phyloP scores from a whole-genome alignment of 2,113 vertebrate genomes.

The Sapayoa aenigma region DNA sequence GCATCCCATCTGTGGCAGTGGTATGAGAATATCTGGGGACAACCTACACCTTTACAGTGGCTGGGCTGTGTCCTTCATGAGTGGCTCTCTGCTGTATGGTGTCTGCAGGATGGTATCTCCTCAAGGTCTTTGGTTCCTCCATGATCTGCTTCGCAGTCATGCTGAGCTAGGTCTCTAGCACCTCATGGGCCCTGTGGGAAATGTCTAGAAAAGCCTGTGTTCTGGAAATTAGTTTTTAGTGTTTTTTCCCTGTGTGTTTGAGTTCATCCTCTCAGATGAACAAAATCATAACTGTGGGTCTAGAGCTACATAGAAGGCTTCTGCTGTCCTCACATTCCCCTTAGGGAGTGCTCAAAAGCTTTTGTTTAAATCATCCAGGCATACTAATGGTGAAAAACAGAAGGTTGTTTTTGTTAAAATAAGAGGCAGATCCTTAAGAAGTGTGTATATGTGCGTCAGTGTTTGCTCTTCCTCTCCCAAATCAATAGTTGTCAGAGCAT shows the following conservation, averaged over 20 bases:
- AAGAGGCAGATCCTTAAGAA: not conserved
- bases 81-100: not conserved
- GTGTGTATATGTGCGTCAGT: not conserved
- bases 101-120: not conserved
- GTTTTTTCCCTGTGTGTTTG: not conserved
- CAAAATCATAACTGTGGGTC: not conserved
- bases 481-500: not conserved
- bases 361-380: not conserved
- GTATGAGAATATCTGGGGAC: not conserved
- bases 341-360: not conserved
- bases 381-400: not conserved
- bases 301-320: not conserved
- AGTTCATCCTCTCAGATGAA: not conserved
- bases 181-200: not conserved
- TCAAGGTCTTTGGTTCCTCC: not conserved
- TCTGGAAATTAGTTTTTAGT: not conserved
- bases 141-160: not conserved
- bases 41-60: not conserved
- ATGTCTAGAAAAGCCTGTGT: not conserved
- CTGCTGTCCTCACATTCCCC: not conserved
- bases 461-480: constrained; percentile 12
- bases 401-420: not conserved
- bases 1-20: rapidly evolving
- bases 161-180: not conserved
- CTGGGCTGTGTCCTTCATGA: not conserved